Base-by-base conservation (phyloP, 2,888 invertebrate genomes). In the Agonopterix arenella region DNA sequence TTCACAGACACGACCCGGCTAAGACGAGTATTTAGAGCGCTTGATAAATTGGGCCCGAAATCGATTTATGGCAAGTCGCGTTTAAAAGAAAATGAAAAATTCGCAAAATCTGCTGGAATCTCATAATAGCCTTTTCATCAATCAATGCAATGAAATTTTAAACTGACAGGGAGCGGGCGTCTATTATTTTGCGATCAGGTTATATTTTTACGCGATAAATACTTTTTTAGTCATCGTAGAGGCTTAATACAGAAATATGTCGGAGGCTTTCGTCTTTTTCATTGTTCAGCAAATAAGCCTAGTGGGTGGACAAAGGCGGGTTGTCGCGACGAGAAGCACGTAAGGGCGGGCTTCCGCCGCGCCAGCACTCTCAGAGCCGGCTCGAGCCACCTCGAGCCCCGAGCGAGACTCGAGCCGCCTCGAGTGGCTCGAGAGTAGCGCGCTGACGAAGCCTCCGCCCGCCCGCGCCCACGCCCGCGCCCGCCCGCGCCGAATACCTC, bases 221-320 rank as follows among this genome's bases (percentile, higher is more conserved):
- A 72, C 66, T 59, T 67, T 68, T 66, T 64, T 41, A 62, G 58
- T 61, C 63, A 62, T 70, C 59, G 63, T 58, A 58, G 60, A 61
- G 64, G 61, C 67, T 73, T 74, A 62, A 64, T 70, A 67, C 69
- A 70, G 73, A 79, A 82, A 80, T 80, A 73, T 69, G 76, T 73
- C 58, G 70, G 71, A 73, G 69, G 72, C 76, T 82, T 84, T 83
- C 78, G 80, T 80, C 76, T 84, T 86, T 84, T 84, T 76, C 84
- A 84, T 86, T 86, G 88, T 85, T 88, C 88, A 88, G 86, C 86
- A 86, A 88, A 86, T 86, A 85, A 88, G 85, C 81, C 83, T 86
- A 85, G 88, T 85, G 85, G 84, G 74, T 78, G 83, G 84, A 88
- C 88, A 88, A 88, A 86, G 85, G 85, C 84, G 79, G 80, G 76